Evolutionary conservation across 2,113 vertebrate species (phyloP).

Genomic region (Verasper variegatus): DNA sequence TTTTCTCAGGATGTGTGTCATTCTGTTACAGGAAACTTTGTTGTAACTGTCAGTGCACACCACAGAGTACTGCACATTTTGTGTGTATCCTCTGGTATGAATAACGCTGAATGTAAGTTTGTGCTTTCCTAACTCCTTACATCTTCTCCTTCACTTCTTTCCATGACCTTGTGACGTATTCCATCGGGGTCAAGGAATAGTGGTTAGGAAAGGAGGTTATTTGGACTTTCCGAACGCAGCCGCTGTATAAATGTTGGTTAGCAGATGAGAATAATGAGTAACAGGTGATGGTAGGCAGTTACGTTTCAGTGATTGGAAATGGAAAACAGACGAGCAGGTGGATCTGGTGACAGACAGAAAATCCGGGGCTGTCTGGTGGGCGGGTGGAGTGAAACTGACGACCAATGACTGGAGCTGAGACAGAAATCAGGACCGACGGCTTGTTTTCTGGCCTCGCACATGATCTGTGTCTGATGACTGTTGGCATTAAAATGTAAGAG

Average conservation of each 20-base stretch:
- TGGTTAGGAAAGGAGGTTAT: no score
- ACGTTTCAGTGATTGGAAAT: slow-evolving; percentile 1
- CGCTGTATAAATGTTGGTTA: neutral
- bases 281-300: neutral
- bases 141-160: no score
- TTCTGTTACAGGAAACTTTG: no score
- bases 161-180: no score
- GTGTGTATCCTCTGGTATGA: no score
- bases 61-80: no score
- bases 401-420: neutral
- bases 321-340: slow-evolving; percentile 13
- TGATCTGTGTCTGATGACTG: neutral
- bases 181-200: no score
- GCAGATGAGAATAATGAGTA: slow-evolving; percentile 1
- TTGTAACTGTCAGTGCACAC: no score
- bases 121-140: no score
- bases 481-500: neutral
- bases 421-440: neutral
- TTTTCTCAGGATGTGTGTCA: no score
- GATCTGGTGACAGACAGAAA: slow-evolving; percentile 5
- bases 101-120: no score
- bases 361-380: neutral
- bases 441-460: neutral
- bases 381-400: neutral
- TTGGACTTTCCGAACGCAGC: no score